phyloP scores from a whole-genome alignment of 2,113 vertebrate species.

The Tychaedon coryphoeus region DNA sequence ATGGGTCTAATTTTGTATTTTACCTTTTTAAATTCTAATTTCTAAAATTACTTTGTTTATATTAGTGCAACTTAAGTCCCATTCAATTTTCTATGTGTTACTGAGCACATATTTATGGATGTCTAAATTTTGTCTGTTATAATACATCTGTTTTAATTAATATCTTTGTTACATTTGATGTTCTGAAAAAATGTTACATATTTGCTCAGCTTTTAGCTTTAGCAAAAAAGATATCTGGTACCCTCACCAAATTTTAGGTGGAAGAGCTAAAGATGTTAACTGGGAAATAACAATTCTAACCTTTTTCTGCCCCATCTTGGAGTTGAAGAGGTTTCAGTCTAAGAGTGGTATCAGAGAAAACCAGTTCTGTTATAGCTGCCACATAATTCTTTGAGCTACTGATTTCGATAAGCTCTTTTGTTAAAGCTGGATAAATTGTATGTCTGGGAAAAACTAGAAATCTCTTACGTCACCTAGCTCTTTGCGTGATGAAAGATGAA shows the following conservation, averaged over 20 bases:
- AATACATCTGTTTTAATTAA: background rate
- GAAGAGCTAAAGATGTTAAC: background rate
- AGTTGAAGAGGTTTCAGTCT: background rate
- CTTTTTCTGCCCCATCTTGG: background rate
- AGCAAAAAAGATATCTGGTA: background rate
- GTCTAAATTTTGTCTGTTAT: background rate
- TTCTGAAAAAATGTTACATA: background rate
- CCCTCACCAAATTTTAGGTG: background rate
- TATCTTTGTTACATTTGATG: background rate
- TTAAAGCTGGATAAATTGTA: background rate
- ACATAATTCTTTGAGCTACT: fast-evolving
- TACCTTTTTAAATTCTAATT: background rate
- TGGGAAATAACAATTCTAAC: background rate
- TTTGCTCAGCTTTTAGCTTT: background rate
- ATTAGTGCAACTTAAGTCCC: background rate
- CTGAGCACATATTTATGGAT: background rate
- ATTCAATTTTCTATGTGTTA: background rate
- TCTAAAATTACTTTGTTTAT: background rate
- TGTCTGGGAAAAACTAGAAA: background rate
- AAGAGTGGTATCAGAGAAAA: background rate
- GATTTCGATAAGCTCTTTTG: background rate
- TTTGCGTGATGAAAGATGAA: background rate
- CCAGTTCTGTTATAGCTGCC: background rate
- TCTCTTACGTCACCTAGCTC: background rate
- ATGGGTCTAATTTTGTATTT: background rate